Percentiles rank a stretch among this genome's conserved stretches.
Conservation (phyloP, 2,113 vertebrate genomes). For the Arenaria interpres region DNA sequence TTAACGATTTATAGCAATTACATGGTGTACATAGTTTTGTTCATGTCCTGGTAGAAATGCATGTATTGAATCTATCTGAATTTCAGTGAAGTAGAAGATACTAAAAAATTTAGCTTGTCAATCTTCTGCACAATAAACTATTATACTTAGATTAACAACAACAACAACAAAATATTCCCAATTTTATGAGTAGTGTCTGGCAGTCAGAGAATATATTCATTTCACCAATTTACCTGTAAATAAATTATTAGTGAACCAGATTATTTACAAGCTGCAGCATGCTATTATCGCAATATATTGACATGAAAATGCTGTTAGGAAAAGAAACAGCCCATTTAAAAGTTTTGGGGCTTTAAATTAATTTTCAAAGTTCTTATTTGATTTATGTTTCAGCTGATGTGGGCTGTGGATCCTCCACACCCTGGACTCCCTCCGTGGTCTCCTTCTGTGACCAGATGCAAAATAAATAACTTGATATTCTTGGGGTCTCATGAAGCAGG, state of each 20-base stretch:
- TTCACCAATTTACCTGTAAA: neutral
- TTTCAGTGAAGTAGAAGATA: neutral
- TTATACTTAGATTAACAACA: neutral
- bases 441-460: neutral
- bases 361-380: neutral
- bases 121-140: neutral
- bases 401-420: neutral
- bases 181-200: neutral
- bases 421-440: neutral
- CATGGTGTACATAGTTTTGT: neutral
- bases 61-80: neutral
- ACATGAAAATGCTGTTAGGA: neutral
- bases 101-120: neutral
- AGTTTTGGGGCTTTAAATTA: fast-evolving
- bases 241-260: neutral
- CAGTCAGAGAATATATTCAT: neutral
- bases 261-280: neutral
- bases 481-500: neutral
- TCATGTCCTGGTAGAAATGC: neutral
- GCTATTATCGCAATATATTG: neutral
- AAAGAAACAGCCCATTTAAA: neutral
- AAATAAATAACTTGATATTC: neutral
- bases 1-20: slow-evolving; percentile 10
- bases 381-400: neutral
- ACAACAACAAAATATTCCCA: neutral